phyloP scores from a whole-genome alignment of 2,113 vertebrate species.

The Cheirogaleus medius region DNA sequence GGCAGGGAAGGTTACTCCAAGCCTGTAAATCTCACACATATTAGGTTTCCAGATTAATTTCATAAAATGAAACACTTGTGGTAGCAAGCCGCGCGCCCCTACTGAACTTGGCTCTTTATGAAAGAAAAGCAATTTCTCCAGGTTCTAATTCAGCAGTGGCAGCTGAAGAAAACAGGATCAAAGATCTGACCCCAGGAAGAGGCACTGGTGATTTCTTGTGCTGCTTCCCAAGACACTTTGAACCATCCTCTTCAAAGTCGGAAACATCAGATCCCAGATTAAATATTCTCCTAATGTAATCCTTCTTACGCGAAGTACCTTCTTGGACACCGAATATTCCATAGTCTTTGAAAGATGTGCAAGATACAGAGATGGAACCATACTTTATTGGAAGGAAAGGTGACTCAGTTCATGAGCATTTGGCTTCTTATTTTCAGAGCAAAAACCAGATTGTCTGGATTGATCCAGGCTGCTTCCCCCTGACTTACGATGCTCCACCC shows the following conservation, averaged over 20 bases:
- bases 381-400: not conserved
- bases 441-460: not conserved
- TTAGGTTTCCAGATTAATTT: not conserved
- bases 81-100: not conserved
- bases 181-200: not conserved
- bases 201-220: not conserved
- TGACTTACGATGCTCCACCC: not conserved
- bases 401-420: not conserved
- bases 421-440: not conserved
- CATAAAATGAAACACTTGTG: not conserved
- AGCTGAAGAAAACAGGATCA: not conserved
- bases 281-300: not conserved
- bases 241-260: not conserved
- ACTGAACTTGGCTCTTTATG: not conserved
- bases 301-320: not conserved
- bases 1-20: not conserved
- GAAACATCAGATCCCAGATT: not conserved
- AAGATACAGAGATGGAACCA: not conserved
- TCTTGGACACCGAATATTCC: not conserved
- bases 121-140: not conserved
- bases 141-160: not conserved
- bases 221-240: not conserved
- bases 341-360: not conserved
- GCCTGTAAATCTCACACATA: not conserved
- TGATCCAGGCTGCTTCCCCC: not conserved